These are phyloP conservation scores for Glaucidium brasilianum DNA, from an alignment of 2,113 vertebrate genomes.

Conservation along the genomic window DNA sequence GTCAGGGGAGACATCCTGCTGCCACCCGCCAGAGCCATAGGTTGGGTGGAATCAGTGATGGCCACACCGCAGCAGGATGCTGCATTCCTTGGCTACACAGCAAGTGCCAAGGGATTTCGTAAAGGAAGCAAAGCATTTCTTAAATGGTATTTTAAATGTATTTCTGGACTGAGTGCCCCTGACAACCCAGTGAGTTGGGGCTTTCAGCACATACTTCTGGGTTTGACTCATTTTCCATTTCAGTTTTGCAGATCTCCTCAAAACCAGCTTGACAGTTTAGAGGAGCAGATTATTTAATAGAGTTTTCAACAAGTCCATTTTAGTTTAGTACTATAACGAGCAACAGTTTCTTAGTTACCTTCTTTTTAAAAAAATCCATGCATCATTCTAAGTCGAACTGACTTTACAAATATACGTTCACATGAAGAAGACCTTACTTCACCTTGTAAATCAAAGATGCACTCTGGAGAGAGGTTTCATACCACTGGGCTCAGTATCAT, in stretches of 20 bases:
- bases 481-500: conserved; percentile 35
- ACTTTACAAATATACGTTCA: neutral
- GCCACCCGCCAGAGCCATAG: fast-evolving
- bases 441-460: conserved; percentile 71
- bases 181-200: neutral
- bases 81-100: neutral
- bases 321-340: neutral
- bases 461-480: conserved; percentile 55
- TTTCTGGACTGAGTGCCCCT: neutral
- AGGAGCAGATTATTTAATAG: neutral
- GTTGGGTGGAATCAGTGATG: neutral
- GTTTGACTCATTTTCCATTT: conserved; percentile 20
- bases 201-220: conserved; percentile 34
- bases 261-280: neutral
- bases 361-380: neutral
- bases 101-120: neutral
- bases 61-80: neutral
- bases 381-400: neutral
- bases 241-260: neutral
- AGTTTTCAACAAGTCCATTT: neutral
- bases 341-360: neutral
- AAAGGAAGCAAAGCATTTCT: conserved; percentile 17
- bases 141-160: neutral
- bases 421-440: conserved; percentile 56
- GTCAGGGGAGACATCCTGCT: neutral